Base-by-base conservation (phyloP, 2,888 invertebrate species). In the Crioceris asparagi region DNA sequence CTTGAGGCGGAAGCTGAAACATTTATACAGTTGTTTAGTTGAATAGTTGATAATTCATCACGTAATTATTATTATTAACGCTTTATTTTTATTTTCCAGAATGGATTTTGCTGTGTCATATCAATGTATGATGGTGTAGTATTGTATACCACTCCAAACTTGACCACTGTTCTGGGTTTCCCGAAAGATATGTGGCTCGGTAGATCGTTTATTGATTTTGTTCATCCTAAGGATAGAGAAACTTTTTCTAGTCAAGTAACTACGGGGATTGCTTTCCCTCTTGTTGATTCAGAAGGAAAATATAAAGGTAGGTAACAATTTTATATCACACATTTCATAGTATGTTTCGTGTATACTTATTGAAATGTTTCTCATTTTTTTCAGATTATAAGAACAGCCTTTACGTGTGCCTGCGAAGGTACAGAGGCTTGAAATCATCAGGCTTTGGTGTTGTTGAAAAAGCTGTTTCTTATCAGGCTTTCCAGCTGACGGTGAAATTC, bases 161-260 rank as follows among this genome's bases (percentile, higher is more conserved):
- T 87, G 33, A 77, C 77, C 0, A 62, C 73, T 2, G 70, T 77
- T 1, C 68, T 90, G 34, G 88, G 85, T 2, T 90, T 79, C 55
- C 81, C 85, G 0, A 77, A 78, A 47, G 83, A 86, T 44, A 83
- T 85, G 76, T 88, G 87, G 86, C 64, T 83, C 19, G 88, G 87
- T 3, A 71, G 84, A 35, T 83, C 84, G 0, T 86, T 92, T 53
- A 83, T 86, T 37, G 87, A 91, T 53, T 90, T 88, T 55, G 72
- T 92, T 1, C 86, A 90, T 61, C 79, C 82, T 2, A 82, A 77
- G 62, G 79, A 79, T 54, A 68, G 79, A 41, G 70, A 74, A 35
- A 79, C 78, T 0, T 83, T 92, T 56, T 79, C 81, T 12, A 79
- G 77, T 42, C 81, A 83, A 63, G 79, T 87, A 39, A 78, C 80